phyloP scores from a whole-genome alignment of 2,797 vertebrate species.

The Danionella dracula region DNA sequence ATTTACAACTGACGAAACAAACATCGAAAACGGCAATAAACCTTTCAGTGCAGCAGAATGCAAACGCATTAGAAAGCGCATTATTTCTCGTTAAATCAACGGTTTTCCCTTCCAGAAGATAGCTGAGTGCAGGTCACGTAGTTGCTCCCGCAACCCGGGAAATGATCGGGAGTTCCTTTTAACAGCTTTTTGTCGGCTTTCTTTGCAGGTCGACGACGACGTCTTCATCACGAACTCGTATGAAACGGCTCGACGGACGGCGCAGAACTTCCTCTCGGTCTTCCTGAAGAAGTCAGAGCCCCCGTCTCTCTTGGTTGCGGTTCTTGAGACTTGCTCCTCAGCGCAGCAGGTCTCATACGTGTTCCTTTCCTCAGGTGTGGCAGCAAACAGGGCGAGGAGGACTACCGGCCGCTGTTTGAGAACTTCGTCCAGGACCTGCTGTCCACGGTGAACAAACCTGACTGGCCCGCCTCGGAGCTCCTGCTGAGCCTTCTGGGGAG shows the following conservation, averaged over 20 bases:
- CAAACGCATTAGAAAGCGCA: no score
- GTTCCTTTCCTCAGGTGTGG: constrained; percentile 76
- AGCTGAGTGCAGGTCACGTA: no score
- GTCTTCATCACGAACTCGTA: constrained; percentile 95
- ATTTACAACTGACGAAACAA: no score
- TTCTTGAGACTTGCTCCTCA: no score
- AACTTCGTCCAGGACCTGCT: constrained; percentile 98
- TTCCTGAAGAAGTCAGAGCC: constrained; percentile 92
- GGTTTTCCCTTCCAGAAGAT: no score
- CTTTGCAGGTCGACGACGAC: constrained; percentile 88
- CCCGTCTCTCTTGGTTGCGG: neutral
- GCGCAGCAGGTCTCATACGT: neutral
- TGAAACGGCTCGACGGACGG: constrained; percentile 95
- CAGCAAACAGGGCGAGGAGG: constrained; percentile 96
- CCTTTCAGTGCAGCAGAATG: no score
- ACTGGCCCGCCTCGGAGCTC: constrained; percentile 96
- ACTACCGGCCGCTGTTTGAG: constrained; percentile 96
- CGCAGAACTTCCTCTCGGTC: constrained; percentile 96
- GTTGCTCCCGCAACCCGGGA: no score
- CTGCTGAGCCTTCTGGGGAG: constrained; percentile 93
- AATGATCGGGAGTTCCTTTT: no score
- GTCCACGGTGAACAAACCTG: constrained; percentile 96
- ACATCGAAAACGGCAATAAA: no score
- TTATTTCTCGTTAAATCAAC: no score
- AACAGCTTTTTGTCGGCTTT: neutral